Conservation (phyloP, 2,888 invertebrate species). For the Dryococelus australis region DNA sequence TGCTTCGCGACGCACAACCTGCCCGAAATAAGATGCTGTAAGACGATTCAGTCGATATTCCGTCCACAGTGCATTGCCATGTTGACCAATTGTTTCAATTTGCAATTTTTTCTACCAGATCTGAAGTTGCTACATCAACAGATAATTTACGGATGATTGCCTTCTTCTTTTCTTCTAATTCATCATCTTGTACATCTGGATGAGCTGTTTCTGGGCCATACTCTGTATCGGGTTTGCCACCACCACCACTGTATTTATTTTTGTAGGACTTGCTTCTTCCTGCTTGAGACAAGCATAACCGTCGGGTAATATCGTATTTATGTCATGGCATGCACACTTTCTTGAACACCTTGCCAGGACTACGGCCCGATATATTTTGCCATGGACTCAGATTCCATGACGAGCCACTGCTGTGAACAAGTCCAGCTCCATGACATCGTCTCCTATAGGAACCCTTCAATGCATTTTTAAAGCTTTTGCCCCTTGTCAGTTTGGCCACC, state of each 20-base stretch:
- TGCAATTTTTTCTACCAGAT: background rate
- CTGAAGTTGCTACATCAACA: background rate
- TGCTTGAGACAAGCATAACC: background rate
- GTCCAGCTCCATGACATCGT: slow-evolving; percentile 18
- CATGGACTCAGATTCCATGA: slow-evolving; percentile 16
- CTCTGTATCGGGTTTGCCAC: slow-evolving; percentile 31
- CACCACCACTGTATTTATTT: background rate
- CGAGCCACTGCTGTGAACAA: background rate
- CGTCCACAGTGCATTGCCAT: slow-evolving; percentile 5
- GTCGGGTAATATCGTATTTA: background rate
- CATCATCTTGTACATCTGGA: slow-evolving; percentile 27
- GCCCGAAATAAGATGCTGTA: slow-evolving; percentile 1
- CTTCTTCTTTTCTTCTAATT: background rate
- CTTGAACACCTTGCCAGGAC: slow-evolving; percentile 21
- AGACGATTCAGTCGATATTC: slow-evolving; percentile 30
- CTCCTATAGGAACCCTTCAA: background rate
- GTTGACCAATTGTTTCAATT: background rate
- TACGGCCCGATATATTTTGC: background rate
- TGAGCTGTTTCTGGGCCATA: slow-evolving; percentile 36
- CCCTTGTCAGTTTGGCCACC: background rate
- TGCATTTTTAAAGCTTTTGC: background rate
- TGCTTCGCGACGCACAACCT: background rate
- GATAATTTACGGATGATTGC: background rate
- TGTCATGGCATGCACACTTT: background rate
- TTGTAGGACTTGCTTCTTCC: background rate